Conservation (phyloP, 2,113 vertebrate species). For the Platanista minor region DNA sequence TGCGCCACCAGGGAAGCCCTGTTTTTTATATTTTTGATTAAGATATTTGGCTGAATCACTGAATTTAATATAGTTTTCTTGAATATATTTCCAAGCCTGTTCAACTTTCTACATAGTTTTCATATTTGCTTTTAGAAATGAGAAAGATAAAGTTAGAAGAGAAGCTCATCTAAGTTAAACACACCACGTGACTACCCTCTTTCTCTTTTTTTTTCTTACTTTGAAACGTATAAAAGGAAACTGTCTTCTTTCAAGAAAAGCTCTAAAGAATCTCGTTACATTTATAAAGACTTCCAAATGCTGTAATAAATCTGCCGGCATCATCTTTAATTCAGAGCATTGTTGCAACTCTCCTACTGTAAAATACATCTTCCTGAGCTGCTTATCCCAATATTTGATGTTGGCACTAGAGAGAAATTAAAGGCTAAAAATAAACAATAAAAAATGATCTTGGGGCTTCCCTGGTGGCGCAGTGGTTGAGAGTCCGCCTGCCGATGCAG, state of each 20-base stretch:
- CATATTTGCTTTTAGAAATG: constrained; percentile 29
- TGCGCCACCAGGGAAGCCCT: no score
- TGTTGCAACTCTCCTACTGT: not conserved
- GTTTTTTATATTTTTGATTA: constrained; percentile 32
- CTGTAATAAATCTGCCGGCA: not conserved
- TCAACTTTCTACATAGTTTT: constrained; percentile 23
- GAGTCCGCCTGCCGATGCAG: no score
- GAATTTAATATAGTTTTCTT: not conserved
- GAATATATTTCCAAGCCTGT: constrained; percentile 9
- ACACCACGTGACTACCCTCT: not conserved
- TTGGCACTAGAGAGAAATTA: not conserved
- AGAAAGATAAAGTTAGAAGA: not conserved
- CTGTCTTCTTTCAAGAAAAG: not conserved
- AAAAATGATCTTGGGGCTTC: not conserved
- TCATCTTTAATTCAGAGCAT: not conserved
- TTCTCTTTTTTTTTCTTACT: constrained; percentile 5
- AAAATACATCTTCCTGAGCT: not conserved
- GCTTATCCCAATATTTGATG: not conserved
- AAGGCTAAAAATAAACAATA: not conserved
- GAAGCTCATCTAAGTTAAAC: not conserved
- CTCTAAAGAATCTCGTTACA: not conserved
- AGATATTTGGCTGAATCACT: constrained; percentile 5
- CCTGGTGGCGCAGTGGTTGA: no score
- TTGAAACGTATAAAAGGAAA: constrained; percentile 26
- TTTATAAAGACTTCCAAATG: not conserved